Conservation (phyloP, 2,888 invertebrate species). For the Hedya salicella region DNA sequence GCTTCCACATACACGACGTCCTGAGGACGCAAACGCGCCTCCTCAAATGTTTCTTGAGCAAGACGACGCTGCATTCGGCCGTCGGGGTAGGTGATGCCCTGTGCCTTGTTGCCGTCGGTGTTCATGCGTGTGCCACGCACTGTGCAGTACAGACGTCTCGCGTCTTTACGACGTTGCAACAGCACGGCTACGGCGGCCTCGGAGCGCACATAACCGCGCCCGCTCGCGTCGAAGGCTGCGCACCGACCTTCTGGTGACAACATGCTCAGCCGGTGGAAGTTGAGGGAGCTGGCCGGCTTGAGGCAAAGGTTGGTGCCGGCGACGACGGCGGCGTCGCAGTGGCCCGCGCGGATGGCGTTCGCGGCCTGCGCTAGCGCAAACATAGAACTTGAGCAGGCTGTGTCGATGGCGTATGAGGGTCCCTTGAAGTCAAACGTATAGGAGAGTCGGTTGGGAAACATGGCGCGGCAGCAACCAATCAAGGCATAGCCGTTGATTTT, state of each 20-base stretch:
- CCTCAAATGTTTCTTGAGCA: no score
- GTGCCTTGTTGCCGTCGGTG: no score
- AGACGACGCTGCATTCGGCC: no score
- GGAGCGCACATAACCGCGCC: no score
- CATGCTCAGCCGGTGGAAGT: slow-evolving; percentile 93
- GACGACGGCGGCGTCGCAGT: slow-evolving; percentile 72
- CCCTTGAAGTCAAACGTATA: slow-evolving; percentile 8
- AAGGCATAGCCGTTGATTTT: slow-evolving; percentile 86
- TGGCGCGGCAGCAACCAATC: slow-evolving; percentile 79
- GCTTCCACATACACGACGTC: no score
- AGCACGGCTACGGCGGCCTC: no score
- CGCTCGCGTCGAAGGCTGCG: no score
- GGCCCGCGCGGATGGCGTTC: slow-evolving; percentile 40
- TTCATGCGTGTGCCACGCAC: slow-evolving; percentile 86
- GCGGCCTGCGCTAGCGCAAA: slow-evolving; percentile 44
- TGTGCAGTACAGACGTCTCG: slow-evolving; percentile 80
- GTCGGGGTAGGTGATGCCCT: no score
- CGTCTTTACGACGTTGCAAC: no score
- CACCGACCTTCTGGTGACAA: slow-evolving; percentile 88
- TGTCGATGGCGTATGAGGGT: slow-evolving; percentile 20
- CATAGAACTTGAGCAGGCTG: slow-evolving; percentile 19
- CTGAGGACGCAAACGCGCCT: no score
- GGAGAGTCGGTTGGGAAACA: slow-evolving; percentile 16
- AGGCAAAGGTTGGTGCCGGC: slow-evolving; percentile 81
- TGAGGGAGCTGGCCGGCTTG: slow-evolving; percentile 60